Evolutionary conservation across 2,888 invertebrate genomes (phyloP).

Genomic region (Resseliella maxima): DNA sequence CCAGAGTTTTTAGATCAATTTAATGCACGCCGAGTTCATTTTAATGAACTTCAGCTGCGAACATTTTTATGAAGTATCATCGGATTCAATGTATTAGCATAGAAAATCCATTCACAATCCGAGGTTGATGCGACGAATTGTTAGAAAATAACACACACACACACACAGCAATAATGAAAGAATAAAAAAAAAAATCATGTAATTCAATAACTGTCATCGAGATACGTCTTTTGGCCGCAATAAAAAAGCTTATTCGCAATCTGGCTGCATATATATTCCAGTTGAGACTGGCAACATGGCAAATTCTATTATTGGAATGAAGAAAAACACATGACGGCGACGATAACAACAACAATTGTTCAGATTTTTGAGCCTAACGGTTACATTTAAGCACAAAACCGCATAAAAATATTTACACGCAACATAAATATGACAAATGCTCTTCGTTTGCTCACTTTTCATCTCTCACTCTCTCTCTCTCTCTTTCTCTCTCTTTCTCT

Average conservation of each 20-base stretch:
- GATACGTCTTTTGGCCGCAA: not conserved
- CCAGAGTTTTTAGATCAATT: slow-evolving; percentile 30
- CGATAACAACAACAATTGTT: no score
- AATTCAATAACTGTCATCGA: slow-evolving; percentile 53
- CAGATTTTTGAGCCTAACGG: slow-evolving; percentile 22
- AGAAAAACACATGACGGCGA: not conserved
- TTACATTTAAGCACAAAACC: slow-evolving; percentile 6
- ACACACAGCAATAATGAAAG: no score
- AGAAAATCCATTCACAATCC: slow-evolving; percentile 37
- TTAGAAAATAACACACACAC: no score
- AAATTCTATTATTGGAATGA: not conserved
- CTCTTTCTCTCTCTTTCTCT: no score
- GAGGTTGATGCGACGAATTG: not conserved
- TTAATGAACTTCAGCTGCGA: slow-evolving; percentile 40
- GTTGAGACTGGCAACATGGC: not conserved
- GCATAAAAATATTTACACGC: slow-evolving; percentile 49
- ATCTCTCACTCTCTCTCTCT: no score
- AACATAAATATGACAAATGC: slow-evolving; percentile 42
- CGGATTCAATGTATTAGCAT: not conserved
- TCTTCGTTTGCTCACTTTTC: not conserved
- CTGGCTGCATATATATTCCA: not conserved
- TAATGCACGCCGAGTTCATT: slow-evolving; percentile 23
- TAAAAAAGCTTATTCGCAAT: not conserved
- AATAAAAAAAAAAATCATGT: not conserved
- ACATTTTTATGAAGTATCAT: slow-evolving; percentile 39